Conservation (phyloP, 2,797 vertebrate species). For the Myoxocephalus aenaeus region DNA sequence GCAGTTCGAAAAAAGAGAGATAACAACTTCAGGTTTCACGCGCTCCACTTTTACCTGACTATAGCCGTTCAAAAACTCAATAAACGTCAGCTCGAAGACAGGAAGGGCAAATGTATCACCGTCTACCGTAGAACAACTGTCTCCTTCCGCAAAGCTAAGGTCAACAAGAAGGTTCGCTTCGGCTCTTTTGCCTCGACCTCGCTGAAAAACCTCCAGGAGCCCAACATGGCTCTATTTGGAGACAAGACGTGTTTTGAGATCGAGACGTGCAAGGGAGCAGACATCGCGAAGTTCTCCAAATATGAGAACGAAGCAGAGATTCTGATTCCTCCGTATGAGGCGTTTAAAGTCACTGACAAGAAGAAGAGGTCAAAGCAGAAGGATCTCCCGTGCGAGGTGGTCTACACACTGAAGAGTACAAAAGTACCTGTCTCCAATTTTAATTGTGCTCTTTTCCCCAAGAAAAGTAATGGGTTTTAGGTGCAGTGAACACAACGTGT, state of each 20-base stretch:
- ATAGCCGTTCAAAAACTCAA: neutral
- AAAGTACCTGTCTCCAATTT: fast-evolving
- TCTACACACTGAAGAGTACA: neutral
- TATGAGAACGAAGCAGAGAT: neutral
- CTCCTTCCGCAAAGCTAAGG: neutral
- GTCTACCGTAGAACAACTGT: neutral
- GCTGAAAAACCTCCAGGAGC: fast-evolving
- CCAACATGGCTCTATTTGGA: neutral
- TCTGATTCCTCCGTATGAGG: constrained; percentile 15
- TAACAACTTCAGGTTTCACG: neutral
- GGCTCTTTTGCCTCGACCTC: neutral
- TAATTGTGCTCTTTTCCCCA: neutral
- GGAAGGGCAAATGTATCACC: neutral
- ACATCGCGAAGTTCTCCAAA: fast-evolving
- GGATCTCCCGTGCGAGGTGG: neutral
- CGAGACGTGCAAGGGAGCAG: neutral
- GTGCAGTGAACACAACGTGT: neutral
- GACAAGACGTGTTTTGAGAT: neutral
- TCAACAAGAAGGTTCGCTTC: neutral
- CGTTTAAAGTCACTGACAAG: neutral
- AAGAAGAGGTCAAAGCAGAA: neutral
- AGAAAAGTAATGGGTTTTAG: neutral
- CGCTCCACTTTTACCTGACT: constrained; percentile 9
- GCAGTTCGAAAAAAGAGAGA: no score
- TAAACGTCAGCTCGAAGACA: no score